phyloP scores from a whole-genome alignment of 2,113 vertebrate species.

The Phainopepla nitens region DNA sequence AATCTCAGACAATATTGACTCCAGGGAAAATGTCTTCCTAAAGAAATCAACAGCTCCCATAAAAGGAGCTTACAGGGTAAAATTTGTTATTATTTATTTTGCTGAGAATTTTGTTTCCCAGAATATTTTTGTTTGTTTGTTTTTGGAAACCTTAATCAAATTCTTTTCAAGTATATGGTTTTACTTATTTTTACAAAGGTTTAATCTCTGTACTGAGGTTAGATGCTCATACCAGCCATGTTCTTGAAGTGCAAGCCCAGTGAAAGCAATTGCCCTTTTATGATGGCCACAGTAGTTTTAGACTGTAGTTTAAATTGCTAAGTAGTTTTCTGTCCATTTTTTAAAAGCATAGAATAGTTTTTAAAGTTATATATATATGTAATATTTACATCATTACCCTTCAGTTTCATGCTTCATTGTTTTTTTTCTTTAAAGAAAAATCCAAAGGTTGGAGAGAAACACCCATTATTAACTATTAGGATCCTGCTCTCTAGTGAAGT shows the following conservation, averaged over 20 bases:
- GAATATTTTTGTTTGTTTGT: no score
- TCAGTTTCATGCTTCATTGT: background rate
- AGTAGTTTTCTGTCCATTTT: background rate
- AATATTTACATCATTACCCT: background rate
- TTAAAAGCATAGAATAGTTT: background rate
- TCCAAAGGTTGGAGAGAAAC: background rate
- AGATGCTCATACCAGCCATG: background rate
- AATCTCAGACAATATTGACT: background rate
- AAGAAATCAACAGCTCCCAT: background rate
- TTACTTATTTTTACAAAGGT: background rate
- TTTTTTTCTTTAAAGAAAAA: background rate
- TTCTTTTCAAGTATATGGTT: background rate
- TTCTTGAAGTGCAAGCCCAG: background rate
- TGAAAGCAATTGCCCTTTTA: background rate
- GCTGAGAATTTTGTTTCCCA: background rate
- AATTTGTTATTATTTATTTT: background rate
- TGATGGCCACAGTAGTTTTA: background rate
- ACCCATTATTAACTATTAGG: background rate
- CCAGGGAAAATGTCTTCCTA: background rate
- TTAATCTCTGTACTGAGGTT: background rate
- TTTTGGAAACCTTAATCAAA: background rate
- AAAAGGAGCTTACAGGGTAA: background rate
- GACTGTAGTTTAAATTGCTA: background rate
- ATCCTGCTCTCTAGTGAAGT: background rate
- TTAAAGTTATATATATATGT: background rate